A percentile compares a stretch with the other conserved stretches of the same genome.
These are phyloP conservation scores for Harpagus bidentatus DNA, from an alignment of 2,113 vertebrate genomes.

Conservation along the genomic window DNA sequence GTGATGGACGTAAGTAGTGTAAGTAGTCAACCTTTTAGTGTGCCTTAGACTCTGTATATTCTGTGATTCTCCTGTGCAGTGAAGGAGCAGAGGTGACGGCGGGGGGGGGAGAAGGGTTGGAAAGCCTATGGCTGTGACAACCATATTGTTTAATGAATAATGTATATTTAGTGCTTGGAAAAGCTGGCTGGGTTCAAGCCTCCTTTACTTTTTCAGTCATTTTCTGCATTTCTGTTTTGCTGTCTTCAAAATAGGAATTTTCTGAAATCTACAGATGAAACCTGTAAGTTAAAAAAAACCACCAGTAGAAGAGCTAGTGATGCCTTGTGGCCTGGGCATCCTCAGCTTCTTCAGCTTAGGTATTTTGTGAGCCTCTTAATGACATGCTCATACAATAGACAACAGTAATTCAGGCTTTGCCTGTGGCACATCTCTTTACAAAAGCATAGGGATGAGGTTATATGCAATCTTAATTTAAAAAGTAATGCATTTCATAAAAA, in stretches of 20 bases:
- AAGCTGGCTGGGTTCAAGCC: not conserved
- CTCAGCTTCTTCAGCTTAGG: not conserved
- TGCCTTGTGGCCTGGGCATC: not conserved
- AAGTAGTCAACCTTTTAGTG: not conserved
- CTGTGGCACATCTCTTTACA: not conserved
- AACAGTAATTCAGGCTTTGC: not conserved
- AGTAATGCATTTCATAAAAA: not conserved
- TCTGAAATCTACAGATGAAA: not conserved
- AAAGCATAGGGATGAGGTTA: not conserved
- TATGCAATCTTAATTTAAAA: not conserved
- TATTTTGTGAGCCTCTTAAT: not conserved
- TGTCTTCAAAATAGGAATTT: not conserved
- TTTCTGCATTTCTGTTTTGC: not conserved
- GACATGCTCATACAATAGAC: too few relatives aligned
- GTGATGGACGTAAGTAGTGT: rapidly evolving
- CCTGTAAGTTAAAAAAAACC: not conserved
- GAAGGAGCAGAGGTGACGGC: not conserved
- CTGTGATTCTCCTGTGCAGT: not conserved
- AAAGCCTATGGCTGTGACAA: not conserved
- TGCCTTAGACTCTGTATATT: not conserved
- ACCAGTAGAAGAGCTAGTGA: not conserved
- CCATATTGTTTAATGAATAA: not conserved
- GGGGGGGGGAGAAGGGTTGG: not conserved
- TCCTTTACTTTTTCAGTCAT: not conserved
- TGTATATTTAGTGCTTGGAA: not conserved